Percentiles rank a stretch among this genome's conserved stretches.
Conservation (phyloP, 1,140 invertebrate species). For the Rhizoglyphus robini region DNA sequence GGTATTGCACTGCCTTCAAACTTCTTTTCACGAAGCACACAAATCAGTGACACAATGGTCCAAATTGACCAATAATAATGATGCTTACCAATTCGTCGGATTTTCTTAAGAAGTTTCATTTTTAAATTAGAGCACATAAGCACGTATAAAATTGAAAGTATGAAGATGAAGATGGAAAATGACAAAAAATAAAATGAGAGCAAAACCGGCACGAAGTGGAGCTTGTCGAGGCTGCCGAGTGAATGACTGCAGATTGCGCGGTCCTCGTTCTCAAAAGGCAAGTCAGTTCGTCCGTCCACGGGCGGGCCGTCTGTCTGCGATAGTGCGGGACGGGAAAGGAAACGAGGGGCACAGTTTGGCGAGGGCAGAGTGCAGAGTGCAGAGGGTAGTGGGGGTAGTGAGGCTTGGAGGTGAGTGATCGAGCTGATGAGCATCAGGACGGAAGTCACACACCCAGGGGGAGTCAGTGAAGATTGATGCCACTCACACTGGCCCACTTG, state of each 20-base stretch:
- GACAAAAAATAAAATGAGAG: too few relatives aligned
- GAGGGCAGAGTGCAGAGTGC: not conserved
- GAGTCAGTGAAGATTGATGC: too few relatives aligned
- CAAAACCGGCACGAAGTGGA: not conserved
- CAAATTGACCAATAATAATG: not conserved
- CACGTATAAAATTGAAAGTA: too few relatives aligned
- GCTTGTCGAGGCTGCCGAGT: not conserved
- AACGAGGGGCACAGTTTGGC: not conserved
- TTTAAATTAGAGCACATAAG: not conserved
- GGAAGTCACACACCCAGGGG: constrained; percentile 7
- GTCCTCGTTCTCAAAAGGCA: not conserved
- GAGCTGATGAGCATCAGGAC: not conserved
- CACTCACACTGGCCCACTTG: too few relatives aligned
- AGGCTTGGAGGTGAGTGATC: not conserved
- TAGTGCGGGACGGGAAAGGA: not conserved
- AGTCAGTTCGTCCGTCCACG: not conserved
- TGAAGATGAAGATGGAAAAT: too few relatives aligned
- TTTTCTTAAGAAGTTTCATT: constrained; percentile 15
- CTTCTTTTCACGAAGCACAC: too few relatives aligned
- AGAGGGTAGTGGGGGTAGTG: not conserved
- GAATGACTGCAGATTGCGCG: constrained; percentile 2
- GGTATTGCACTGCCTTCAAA: too few relatives aligned
- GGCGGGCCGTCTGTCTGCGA: not conserved
- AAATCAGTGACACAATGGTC: too few relatives aligned
- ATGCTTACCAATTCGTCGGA: constrained; percentile 13